phyloP scores from a whole-genome alignment of 2,888 invertebrate species.

The Invenusta paracnida region DNA sequence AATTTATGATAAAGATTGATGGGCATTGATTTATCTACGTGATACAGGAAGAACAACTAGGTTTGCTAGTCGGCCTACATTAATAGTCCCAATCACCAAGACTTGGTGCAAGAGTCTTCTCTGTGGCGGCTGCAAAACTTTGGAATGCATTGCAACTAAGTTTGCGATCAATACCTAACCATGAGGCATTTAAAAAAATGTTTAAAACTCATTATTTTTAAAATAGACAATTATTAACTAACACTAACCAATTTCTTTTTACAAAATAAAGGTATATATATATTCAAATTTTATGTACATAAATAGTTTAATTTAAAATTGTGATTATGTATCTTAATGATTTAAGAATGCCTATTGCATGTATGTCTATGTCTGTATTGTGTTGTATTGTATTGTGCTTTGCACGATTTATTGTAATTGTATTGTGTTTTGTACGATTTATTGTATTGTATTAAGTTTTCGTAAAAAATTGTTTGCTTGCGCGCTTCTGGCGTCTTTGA shows the following conservation, averaged over 20 bases:
- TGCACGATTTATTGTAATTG: too few species aligned
- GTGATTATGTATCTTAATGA: too few species aligned
- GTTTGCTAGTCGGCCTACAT: not conserved
- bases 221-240: conserved; percentile 58
- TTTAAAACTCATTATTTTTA: conserved; percentile 7
- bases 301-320: too few species aligned
- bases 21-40: not conserved
- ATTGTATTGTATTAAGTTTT: too few species aligned
- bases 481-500: too few species aligned
- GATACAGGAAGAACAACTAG: conserved; percentile 52
- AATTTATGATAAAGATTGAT: not conserved
- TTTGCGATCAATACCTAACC: not conserved
- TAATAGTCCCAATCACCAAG: not conserved
- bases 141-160: not conserved
- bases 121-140: not conserved
- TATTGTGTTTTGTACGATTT: too few species aligned
- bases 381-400: too few species aligned
- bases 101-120: not conserved
- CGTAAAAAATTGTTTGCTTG: too few species aligned
- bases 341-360: too few species aligned
- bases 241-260: conserved; percentile 49
- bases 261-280: too few species aligned
- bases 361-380: too few species aligned
- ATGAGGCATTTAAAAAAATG: not conserved
- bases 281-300: too few species aligned